These are phyloP conservation scores for Tyrannus savana DNA, from an alignment of 2,113 vertebrate genomes.

Conservation along the genomic window DNA sequence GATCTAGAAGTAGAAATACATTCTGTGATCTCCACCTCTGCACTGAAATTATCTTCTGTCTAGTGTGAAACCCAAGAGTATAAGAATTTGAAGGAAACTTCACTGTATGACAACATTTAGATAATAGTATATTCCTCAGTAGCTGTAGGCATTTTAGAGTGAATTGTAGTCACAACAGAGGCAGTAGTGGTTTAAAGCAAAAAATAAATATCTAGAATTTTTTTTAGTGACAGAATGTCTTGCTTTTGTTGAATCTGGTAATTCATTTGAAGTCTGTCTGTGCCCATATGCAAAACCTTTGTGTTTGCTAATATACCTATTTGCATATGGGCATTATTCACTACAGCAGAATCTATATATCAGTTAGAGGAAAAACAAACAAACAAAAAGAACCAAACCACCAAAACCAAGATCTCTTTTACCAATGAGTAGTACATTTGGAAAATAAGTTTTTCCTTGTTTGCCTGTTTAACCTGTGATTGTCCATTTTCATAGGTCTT, in stretches of 20 bases:
- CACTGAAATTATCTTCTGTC: neutral
- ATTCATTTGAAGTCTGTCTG: neutral
- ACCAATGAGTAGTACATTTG: rapidly evolving
- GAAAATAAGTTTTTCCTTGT: neutral
- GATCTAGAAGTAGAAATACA: neutral
- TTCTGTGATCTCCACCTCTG: neutral
- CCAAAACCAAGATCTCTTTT: neutral
- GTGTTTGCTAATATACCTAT: neutral
- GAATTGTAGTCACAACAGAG: neutral
- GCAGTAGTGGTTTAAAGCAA: neutral
- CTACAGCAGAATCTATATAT: neutral
- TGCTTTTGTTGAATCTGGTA: neutral
- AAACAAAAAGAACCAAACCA: neutral
- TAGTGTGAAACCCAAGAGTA: neutral
- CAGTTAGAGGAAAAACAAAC: neutral
- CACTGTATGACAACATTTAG: neutral
- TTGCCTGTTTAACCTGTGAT: neutral
- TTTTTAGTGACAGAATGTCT: neutral
- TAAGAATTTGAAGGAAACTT: neutral
- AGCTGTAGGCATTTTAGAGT: neutral
- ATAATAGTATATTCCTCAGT: neutral
- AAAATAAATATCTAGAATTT: neutral
- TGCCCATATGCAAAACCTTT: neutral
- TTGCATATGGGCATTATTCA: neutral
- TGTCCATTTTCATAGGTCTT: neutral